Conservation (phyloP, 2,888 invertebrate genomes). For the Pristionchus mayeri region DNA sequence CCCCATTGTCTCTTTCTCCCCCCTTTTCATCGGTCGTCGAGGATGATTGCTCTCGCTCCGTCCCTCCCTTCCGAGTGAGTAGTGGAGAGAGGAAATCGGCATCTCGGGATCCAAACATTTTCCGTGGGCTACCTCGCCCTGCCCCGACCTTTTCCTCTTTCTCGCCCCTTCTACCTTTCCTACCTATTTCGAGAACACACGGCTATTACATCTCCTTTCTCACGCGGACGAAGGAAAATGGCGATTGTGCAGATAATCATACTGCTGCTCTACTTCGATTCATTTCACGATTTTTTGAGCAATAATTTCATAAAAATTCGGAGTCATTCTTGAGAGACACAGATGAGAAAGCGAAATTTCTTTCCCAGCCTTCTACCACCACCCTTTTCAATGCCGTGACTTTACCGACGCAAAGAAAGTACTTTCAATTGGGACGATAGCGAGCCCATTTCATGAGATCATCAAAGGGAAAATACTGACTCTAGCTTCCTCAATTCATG, state of each 20-base stretch:
- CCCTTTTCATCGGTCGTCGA: not conserved
- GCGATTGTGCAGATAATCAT: not conserved
- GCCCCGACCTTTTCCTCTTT: not conserved
- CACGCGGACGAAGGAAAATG: no score
- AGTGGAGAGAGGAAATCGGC: not conserved
- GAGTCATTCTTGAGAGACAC: no score
- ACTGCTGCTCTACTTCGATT: not conserved
- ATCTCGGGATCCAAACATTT: conserved; percentile 4
- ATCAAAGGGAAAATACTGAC: not conserved
- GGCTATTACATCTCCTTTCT: no score
- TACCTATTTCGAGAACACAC: conserved; percentile 23
- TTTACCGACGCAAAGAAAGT: no score
- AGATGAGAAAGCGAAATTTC: no score
- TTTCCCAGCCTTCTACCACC: no score
- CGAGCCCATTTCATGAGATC: no score
- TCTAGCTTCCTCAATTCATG: conserved; percentile 35
- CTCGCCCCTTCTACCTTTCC: not conserved
- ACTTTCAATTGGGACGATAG: no score
- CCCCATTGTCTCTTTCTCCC: conserved; percentile 11
- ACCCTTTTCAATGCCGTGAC: no score
- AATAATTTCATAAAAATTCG: no score
- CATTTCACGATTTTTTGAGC: no score
- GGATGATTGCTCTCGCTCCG: conserved; percentile 8
- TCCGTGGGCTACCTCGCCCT: not conserved
- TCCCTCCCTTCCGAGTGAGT: not conserved